Conservation (phyloP, 2,797 vertebrate genomes). For the Sebastes glaucus region DNA sequence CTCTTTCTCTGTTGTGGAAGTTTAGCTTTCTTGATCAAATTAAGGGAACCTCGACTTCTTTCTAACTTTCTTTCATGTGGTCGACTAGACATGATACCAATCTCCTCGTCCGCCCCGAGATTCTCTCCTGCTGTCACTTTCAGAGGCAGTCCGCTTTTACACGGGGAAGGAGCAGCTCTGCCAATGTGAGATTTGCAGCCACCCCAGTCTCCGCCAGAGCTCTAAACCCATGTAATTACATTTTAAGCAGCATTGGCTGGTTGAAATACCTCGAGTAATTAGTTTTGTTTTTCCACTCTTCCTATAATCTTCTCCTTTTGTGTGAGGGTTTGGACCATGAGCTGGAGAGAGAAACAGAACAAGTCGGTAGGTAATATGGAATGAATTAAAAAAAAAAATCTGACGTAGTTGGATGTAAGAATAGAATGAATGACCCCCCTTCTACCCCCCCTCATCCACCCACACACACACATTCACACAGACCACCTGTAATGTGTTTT, state of each 20-base stretch:
- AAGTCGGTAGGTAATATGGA: conserved; percentile 62
- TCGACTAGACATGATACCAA: background rate
- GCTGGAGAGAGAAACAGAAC: conserved; percentile 48
- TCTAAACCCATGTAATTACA: conserved; percentile 80
- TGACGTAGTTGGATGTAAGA: conserved; percentile 68
- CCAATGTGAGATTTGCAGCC: conserved; percentile 71
- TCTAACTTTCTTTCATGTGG: background rate
- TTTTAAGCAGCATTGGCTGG: conserved; percentile 78
- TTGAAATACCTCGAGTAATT: conserved; percentile 81
- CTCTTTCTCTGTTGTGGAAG: background rate
- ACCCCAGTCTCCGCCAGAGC: conserved; percentile 52
- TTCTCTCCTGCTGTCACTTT: conserved; percentile 40
- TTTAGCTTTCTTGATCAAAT: background rate
- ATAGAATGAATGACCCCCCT: conserved; percentile 64
- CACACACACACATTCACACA: conserved; percentile 20
- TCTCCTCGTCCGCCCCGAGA: background rate
- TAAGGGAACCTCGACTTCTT: background rate
- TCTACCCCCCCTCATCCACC: background rate
- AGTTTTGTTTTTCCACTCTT: conserved; percentile 81
- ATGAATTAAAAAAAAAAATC: conserved; percentile 66
- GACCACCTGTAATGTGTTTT: conserved; percentile 80
- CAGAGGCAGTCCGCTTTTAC: conserved; percentile 46
- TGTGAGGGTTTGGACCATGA: conserved; percentile 55
- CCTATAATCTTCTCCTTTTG: conserved; percentile 75
- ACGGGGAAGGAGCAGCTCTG: conserved; percentile 51